phyloP scores from a whole-genome alignment of 2,113 vertebrate genomes.

The Larimichthys crocea region DNA sequence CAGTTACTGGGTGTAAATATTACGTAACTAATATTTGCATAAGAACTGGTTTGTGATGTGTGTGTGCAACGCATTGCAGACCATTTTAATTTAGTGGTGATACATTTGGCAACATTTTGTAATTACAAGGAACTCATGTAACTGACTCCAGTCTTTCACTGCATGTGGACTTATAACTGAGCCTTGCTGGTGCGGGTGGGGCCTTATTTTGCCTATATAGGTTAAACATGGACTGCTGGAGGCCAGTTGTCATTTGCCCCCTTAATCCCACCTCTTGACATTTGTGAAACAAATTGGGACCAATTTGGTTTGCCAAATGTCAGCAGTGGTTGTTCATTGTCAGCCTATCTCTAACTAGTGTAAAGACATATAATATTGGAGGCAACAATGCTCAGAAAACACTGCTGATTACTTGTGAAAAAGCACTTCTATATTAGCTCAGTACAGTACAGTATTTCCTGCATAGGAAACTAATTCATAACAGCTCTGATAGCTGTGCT shows the following conservation, averaged over 20 bases:
- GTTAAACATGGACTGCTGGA: slow-evolving; percentile 22
- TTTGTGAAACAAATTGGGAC: slow-evolving; percentile 43
- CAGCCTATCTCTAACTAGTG: slow-evolving; percentile 6
- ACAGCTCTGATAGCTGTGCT: slow-evolving; percentile 1
- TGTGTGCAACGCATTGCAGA: too few relatives aligned
- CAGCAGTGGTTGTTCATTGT: slow-evolving; percentile 22
- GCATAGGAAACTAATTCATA: neutral
- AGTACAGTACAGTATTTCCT: neutral
- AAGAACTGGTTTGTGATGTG: too few relatives aligned
- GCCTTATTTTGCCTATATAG: slow-evolving; percentile 9
- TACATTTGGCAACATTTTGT: too few relatives aligned
- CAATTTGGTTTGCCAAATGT: slow-evolving; percentile 41
- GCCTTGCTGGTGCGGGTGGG: neutral
- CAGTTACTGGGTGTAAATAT: neutral
- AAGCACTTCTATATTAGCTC: neutral
- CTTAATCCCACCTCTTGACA: slow-evolving; percentile 39
- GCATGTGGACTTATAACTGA: slow-evolving; percentile 12
- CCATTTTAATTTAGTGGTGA: too few relatives aligned
- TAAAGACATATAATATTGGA: slow-evolving; percentile 9
- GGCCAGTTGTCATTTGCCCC: slow-evolving; percentile 13
- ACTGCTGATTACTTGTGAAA: neutral
- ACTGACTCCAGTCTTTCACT: too few relatives aligned
- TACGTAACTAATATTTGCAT: too few relatives aligned
- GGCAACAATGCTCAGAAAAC: slow-evolving; percentile 9
- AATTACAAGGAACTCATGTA: too few relatives aligned